Percentiles rank a stretch among this genome's conserved stretches.
Conservation (phyloP, 92 coral and sea anemone genomes). For the Palythoa heliodiscus region DNA sequence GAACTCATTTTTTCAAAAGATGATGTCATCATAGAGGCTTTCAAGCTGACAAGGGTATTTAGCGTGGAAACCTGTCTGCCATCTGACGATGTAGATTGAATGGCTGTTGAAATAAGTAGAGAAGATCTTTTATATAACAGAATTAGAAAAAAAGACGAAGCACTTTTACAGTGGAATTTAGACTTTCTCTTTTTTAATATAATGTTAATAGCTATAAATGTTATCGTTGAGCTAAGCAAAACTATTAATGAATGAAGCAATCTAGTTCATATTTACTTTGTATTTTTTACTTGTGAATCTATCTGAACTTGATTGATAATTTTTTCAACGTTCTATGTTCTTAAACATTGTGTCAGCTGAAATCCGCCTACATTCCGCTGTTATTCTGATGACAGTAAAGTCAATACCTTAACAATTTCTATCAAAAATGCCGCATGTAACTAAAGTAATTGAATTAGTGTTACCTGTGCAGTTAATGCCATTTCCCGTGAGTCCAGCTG, state of each 20-base stretch:
- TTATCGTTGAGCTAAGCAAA: too few species aligned
- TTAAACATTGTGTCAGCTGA: too few species aligned
- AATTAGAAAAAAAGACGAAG: background rate
- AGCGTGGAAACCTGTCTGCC: background rate
- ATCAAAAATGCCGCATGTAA: background rate
- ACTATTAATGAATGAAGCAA: too few species aligned
- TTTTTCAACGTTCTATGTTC: too few species aligned
- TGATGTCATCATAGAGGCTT: background rate
- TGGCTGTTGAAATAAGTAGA: background rate
- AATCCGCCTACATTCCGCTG: background rate
- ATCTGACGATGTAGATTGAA: background rate
- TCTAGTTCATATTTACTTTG: too few species aligned
- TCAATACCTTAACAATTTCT: background rate
- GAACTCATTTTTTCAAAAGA: background rate
- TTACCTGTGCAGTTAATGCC: conserved; percentile 72
- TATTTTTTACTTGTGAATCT: too few species aligned
- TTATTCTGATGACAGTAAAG: background rate
- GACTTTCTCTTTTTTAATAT: background rate
- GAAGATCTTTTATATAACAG: background rate
- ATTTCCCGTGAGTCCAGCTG: conserved; percentile 75
- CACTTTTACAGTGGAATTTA: background rate
- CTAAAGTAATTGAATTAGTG: too few species aligned
- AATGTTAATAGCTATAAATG: background rate
- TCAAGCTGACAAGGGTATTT: background rate
- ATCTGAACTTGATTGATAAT: too few species aligned